A percentile compares a stretch with the other conserved stretches of the same genome.
phyloP scores from a whole-genome alignment of 2,113 vertebrate species.

The Macheiramphus alcinus region DNA sequence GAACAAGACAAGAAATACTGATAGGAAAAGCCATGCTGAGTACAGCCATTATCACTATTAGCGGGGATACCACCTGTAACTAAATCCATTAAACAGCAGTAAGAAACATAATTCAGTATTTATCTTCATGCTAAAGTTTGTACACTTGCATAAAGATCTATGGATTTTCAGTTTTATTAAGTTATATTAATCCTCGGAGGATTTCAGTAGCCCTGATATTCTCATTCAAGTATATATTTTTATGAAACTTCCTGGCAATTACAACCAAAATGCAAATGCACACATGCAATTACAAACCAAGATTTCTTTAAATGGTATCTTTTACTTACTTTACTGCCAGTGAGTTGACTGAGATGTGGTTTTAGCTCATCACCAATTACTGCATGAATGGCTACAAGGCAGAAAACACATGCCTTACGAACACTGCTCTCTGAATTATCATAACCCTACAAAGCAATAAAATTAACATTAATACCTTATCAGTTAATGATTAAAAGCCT shows the following conservation, averaged over 20 bases:
- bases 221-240: neutral
- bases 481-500: constrained; percentile 37
- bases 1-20: neutral
- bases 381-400: constrained; percentile 91
- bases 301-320: neutral
- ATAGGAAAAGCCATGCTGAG: neutral
- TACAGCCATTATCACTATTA: neutral
- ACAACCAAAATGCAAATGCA: neutral
- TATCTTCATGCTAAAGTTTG: neutral
- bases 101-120: neutral
- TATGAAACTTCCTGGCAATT: neutral
- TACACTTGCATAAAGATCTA: neutral
- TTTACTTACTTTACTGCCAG: constrained; percentile 91
- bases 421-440: constrained; percentile 98
- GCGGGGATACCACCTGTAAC: neutral
- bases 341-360: constrained; percentile 93
- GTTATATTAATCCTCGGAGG: neutral
- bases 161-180: neutral
- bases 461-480: constrained; percentile 44
- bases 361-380: constrained; percentile 96
- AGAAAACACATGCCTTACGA: constrained; percentile 96
- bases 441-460: constrained; percentile 82
- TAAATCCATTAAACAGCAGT: neutral
- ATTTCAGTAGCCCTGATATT: neutral
- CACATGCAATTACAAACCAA: neutral